These are phyloP conservation scores for Sphyrna mokarran DNA, from an alignment of 2,113 vertebrate genomes.

Conservation along the genomic window DNA sequence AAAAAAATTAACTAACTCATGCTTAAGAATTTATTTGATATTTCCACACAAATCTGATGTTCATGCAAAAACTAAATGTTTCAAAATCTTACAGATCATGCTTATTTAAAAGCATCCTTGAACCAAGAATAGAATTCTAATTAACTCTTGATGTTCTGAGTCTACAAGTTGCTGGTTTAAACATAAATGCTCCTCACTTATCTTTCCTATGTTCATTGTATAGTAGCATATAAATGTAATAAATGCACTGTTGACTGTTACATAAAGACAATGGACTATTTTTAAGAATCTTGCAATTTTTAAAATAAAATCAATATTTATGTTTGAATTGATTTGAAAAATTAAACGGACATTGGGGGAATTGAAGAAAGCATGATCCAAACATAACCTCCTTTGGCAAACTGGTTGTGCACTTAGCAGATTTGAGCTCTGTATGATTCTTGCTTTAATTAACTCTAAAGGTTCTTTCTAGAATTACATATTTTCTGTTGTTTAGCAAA, in stretches of 20 bases:
- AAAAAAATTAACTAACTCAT: not conserved
- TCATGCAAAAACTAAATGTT: not conserved
- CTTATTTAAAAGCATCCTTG: not conserved
- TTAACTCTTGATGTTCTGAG: not conserved
- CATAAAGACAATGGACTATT: not conserved
- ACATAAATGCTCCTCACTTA: not conserved
- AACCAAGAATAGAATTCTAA: not conserved
- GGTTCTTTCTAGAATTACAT: slow-evolving; percentile 36
- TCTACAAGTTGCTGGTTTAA: not conserved
- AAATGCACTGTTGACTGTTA: not conserved
- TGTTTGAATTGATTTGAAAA: not conserved
- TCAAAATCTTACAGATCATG: not conserved
- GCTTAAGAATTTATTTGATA: not conserved
- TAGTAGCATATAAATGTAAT: not conserved
- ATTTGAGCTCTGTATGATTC: slow-evolving; percentile 28
- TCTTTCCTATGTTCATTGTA: not conserved
- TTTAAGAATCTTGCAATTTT: not conserved
- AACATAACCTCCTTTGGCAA: not conserved
- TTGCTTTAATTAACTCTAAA: slow-evolving; percentile 34
- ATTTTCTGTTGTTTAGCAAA: slow-evolving; percentile 53
- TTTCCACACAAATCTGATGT: not conserved
- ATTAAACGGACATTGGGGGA: not conserved
- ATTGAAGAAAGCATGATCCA: not conserved
- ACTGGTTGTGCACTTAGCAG: not conserved
- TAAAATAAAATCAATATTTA: not conserved